Conservation (phyloP, 2,113 vertebrate species). For the Oceanites oceanicus region DNA sequence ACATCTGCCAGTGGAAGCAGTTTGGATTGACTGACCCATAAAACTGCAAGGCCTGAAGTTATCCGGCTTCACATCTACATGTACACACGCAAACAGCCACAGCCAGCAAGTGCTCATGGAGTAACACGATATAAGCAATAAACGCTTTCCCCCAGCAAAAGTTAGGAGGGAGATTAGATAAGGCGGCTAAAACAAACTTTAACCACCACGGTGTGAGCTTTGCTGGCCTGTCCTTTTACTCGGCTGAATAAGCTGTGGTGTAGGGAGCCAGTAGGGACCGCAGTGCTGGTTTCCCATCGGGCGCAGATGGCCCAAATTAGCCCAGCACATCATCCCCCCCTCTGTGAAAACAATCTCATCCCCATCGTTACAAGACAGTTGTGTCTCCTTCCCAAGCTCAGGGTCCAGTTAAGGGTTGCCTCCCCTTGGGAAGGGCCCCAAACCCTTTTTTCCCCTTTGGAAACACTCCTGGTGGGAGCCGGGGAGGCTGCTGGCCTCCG, state of each 20-base stretch:
- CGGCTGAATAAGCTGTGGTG: accelerated
- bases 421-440: neutral
- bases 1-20: slow-evolving; percentile 64
- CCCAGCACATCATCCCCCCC: neutral
- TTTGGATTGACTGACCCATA: slow-evolving; percentile 73
- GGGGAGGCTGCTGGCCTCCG: neutral
- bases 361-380: neutral
- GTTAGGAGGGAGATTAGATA: slow-evolving; percentile 69
- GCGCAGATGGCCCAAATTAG: neutral
- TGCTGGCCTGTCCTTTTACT: neutral
- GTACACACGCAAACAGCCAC: slow-evolving; percentile 50
- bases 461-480: neutral
- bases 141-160: slow-evolving; percentile 70
- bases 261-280: accelerated
- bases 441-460: neutral
- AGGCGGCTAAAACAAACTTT: slow-evolving; percentile 63
- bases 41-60: slow-evolving; percentile 63
- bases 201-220: slow-evolving; percentile 1
- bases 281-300: neutral
- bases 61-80: slow-evolving; percentile 67
- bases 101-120: slow-evolving; percentile 51
- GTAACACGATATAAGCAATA: slow-evolving; percentile 71
- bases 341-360: neutral
- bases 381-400: neutral
- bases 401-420: neutral